phyloP scores from a whole-genome alignment of 2,797 vertebrate species.

The Typhlichthys eigenmanni region DNA sequence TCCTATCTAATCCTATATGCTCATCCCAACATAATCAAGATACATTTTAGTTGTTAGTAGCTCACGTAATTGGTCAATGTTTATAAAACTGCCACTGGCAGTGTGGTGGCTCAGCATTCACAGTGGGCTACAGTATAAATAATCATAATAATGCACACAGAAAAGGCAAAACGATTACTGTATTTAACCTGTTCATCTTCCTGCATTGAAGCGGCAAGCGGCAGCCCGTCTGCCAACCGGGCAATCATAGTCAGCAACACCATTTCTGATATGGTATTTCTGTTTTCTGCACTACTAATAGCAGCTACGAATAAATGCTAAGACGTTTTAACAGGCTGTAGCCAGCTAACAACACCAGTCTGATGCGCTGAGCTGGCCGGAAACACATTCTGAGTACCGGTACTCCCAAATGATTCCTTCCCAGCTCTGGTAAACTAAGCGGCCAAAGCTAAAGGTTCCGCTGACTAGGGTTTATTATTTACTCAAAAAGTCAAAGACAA shows the following conservation, averaged over 20 bases:
- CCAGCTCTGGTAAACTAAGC: conserved; percentile 8
- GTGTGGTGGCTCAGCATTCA: conserved; percentile 4
- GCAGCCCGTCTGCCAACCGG: conserved; percentile 92
- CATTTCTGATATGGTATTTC: conserved; percentile 70
- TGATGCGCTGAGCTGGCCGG: conserved; percentile 84
- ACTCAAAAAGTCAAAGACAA: too few species aligned
- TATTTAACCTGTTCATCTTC: conserved; percentile 91
- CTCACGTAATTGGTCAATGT: not conserved
- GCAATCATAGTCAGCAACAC: conserved; percentile 97
- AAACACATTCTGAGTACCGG: conserved; percentile 54
- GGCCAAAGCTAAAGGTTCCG: conserved; percentile 36
- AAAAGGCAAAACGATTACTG: not conserved
- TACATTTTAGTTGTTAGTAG: too few species aligned
- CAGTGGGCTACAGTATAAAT: too few species aligned
- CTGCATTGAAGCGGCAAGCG: conserved; percentile 95
- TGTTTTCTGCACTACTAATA: conserved; percentile 16
- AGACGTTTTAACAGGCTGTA: conserved; percentile 35
- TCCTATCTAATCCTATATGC: too few species aligned
- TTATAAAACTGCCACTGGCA: too few species aligned
- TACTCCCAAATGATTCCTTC: conserved; percentile 31
- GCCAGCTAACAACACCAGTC: conserved; percentile 65
- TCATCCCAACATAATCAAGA: too few species aligned
- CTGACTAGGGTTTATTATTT: too few species aligned
- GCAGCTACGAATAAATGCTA: conserved; percentile 10
- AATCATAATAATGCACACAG: not conserved